Percentiles rank a stretch among this genome's conserved stretches.
These are phyloP conservation scores for Peucedramus taeniatus DNA, from an alignment of 2,113 vertebrate species.

Conservation along the genomic window DNA sequence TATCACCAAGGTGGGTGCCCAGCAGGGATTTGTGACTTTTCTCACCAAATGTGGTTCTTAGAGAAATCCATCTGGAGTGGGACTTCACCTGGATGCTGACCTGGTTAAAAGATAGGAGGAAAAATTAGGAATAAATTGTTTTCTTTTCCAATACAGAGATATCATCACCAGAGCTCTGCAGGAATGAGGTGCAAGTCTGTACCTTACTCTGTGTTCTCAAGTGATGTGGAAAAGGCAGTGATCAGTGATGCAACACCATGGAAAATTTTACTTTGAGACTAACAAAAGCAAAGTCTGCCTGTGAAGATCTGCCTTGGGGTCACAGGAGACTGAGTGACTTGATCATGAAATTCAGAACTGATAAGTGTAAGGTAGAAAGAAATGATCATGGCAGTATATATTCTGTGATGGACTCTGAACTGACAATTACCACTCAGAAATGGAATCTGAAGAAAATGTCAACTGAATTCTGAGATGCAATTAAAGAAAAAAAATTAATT, in stretches of 20 bases:
- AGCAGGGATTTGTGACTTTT: neutral
- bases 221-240: neutral
- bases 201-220: neutral
- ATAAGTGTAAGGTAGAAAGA: neutral
- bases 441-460: neutral
- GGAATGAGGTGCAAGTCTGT: neutral
- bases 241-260: neutral
- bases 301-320: neutral
- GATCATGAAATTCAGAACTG: neutral
- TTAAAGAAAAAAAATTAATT: neutral
- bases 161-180: neutral
- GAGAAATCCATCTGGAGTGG: neutral
- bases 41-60: neutral
- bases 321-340: neutral
- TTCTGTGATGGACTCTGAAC: neutral
- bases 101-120: neutral
- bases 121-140: neutral
- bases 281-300: neutral
- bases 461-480: neutral
- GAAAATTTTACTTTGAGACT: neutral
- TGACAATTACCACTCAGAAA: neutral
- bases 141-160: neutral
- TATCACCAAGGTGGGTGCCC: fast-evolving
- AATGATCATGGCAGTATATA: fast-evolving
- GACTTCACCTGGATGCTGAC: neutral